These are phyloP conservation scores for Pteropus rufus DNA, from an alignment of 2,797 vertebrate genomes.

Conservation along the genomic window DNA sequence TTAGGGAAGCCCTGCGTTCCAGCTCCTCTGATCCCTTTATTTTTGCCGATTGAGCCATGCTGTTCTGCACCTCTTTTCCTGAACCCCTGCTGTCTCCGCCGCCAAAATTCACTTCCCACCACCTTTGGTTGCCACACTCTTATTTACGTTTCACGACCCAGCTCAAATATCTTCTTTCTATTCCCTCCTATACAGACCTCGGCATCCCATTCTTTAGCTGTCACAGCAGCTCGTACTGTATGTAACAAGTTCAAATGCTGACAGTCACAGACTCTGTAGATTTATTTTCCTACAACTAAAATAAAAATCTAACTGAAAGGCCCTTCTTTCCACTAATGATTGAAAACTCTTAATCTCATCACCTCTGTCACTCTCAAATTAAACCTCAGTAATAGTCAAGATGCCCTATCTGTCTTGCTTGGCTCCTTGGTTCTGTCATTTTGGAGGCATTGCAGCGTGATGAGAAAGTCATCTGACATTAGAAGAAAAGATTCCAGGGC, in stretches of 20 bases:
- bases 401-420: neutral
- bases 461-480: neutral
- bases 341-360: neutral
- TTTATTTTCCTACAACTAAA: neutral
- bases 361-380: neutral
- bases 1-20: neutral
- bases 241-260: neutral
- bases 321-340: neutral
- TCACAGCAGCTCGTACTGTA: neutral
- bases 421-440: neutral
- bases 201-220: neutral
- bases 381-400: neutral
- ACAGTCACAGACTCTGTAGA: neutral
- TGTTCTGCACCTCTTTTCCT: neutral
- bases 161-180: neutral
- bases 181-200: neutral
- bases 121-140: neutral
- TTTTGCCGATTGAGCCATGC: rapidly evolving
- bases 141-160: neutral
- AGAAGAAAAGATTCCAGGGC: neutral
- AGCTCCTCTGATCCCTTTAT: neutral
- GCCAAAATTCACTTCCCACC: neutral
- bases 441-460: neutral
- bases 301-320: neutral
- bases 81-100: neutral